Evolutionary conservation across 2,113 vertebrate genomes (phyloP).

Genomic region (Chionodraco myersi): DNA sequence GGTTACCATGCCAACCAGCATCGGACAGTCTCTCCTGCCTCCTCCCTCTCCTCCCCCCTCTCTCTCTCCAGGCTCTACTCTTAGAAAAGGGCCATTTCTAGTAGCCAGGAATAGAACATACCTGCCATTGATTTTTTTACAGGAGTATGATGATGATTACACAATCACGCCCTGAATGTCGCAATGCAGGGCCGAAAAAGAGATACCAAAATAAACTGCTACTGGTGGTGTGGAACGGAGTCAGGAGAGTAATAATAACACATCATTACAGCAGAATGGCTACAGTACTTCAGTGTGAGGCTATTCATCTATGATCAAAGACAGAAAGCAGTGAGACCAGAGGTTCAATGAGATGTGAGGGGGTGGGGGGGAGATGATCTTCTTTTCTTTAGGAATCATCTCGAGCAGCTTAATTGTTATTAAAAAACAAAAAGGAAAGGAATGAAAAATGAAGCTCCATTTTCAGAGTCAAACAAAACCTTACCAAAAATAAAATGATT

Average conservation of each 20-base stretch:
- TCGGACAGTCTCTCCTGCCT: constrained; percentile 72
- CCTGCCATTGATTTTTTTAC: constrained; percentile 80
- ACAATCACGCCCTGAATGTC: constrained; percentile 68
- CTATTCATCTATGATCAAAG: constrained; percentile 30
- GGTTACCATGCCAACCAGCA: constrained; percentile 86
- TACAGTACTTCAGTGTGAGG: constrained; percentile 17
- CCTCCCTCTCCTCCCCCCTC: constrained; percentile 29
- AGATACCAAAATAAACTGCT: constrained; percentile 36
- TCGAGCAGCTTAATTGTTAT: constrained; percentile 11
- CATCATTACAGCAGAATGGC: constrained; percentile 29
- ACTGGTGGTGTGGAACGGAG: constrained; percentile 22
- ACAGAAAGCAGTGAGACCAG: not conserved
- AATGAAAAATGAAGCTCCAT: not conserved
- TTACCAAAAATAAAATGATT: not conserved
- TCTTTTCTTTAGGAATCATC: constrained; percentile 21
- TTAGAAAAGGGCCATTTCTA: constrained; percentile 78
- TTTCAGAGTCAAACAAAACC: not conserved
- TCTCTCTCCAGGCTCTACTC: constrained; percentile 61
- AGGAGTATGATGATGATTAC: constrained; percentile 72
- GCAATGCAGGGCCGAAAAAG: constrained; percentile 70
- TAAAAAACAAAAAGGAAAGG: constrained; percentile 15
- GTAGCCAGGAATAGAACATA: constrained; percentile 82
- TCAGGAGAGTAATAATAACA: constrained; percentile 28
- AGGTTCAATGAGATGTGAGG: constrained; percentile 22
- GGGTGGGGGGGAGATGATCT: constrained; percentile 15